Evolutionary conservation across 2,113 vertebrate genomes (phyloP), one percentile per base, ranked within the genome.

Genomic region (Saguinus midas): DNA sequence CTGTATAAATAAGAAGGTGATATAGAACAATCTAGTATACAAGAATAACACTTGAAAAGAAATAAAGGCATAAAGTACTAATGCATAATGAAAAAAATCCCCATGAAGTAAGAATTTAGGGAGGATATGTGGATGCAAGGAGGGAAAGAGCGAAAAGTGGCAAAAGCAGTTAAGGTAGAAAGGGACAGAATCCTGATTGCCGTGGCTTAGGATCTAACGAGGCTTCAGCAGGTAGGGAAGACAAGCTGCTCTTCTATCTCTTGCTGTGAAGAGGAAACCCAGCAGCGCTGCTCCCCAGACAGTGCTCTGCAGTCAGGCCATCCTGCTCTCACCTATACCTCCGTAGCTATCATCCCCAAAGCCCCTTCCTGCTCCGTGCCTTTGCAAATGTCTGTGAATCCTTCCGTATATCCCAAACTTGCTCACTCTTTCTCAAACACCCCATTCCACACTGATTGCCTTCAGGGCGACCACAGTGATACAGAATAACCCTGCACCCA

Each of bases 1-100:
- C 61, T 90, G 21, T 40, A n/a, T 50, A 61, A 91, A 58, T 57
- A 89, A 86, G 45, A 50, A 85, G 35, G 25, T 40, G 14, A 72
- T 85, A 50, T 20, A 23, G 25, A 75, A 87, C 11, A 48, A 37
- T 81, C 20, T n/a, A 86, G 79, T 73, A 52, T 68, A 82, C 0
- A 86, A 88, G 43, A 88, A 72, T 57, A 76, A 35, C 7, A 91
- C 82, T 32, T 88, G 32, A 87, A 89, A 91, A 66, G 50, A 70
- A 68, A 83, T 13, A 73, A 21, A 61, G 45, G 29, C 48, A 84
- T n/a, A 80, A 23, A 52, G 76, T 61, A 87, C 10, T 80, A 50
- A 40, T 23, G 13, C 16, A 10, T 40, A 64, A 84, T n/a, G 40
- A 61, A 66, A 81, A 92, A 52, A 45, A 43, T 43, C 23, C 82